A percentile compares a stretch with the other conserved stretches of the same genome.
phyloP scores from a whole-genome alignment of 2,888 invertebrate genomes.

The Eretmocerus hayati region DNA sequence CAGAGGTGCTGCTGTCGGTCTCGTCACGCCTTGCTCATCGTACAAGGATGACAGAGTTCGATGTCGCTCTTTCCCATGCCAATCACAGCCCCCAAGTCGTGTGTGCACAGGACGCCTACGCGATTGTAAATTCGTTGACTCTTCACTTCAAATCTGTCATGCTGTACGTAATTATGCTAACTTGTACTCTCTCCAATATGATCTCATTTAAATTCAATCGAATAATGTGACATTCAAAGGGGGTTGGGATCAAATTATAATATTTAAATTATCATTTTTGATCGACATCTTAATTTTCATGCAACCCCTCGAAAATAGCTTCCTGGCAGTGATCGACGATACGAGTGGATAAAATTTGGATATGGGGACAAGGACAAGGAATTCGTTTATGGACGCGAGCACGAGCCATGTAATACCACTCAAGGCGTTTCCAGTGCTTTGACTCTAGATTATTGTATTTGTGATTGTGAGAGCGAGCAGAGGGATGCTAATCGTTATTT shows the following conservation, averaged over 20 bases:
- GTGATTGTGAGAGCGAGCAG: slow-evolving; percentile 72
- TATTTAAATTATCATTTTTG: background rate
- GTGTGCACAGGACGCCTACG: background rate
- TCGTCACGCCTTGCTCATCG: background rate
- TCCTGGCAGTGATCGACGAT: slow-evolving; percentile 55
- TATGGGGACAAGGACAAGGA: slow-evolving; percentile 65
- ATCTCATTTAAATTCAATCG: background rate
- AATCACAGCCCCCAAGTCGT: background rate
- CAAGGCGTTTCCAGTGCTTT: slow-evolving; percentile 82
- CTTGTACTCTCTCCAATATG: background rate
- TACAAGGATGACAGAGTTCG: background rate
- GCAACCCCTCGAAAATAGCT: background rate
- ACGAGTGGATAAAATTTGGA: slow-evolving; percentile 78
- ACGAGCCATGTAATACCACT: slow-evolving; percentile 26
- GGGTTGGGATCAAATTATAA: background rate
- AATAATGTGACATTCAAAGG: background rate
- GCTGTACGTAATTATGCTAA: background rate
- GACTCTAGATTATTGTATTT: slow-evolving; percentile 84
- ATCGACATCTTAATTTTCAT: background rate
- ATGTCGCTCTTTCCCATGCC: background rate
- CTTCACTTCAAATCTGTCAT: background rate
- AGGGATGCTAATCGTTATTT: slow-evolving; percentile 71
- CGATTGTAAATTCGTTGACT: background rate
- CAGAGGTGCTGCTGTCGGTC: background rate
- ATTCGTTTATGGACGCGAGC: slow-evolving; percentile 55